Evolutionary conservation across 2,113 vertebrate species (phyloP).

Genomic region (Cairina moschata): DNA sequence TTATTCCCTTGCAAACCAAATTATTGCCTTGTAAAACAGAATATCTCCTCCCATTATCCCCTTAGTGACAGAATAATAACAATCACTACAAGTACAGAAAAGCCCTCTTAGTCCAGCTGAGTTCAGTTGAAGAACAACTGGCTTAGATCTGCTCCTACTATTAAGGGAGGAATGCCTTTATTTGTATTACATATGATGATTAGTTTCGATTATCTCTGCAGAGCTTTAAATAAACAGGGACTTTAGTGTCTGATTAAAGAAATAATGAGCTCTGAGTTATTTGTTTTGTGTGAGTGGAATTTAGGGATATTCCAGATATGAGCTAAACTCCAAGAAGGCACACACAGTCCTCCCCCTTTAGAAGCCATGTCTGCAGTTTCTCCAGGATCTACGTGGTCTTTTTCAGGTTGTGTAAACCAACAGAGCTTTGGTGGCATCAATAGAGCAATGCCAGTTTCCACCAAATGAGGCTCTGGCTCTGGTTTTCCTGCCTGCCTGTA

Average conservation of each 20-base stretch:
- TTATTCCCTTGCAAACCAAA: conserved; percentile 66
- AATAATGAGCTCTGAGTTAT: conserved; percentile 49
- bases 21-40: conserved; percentile 72
- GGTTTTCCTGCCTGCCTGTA: background rate
- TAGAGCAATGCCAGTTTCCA: background rate
- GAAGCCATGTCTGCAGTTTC: background rate
- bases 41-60: conserved; percentile 50
- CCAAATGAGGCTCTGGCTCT: background rate
- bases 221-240: conserved; percentile 55
- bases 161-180: conserved; percentile 54
- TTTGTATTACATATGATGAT: conserved; percentile 53
- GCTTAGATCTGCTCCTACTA: conserved; percentile 27
- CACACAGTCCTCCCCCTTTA: background rate
- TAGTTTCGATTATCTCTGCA: conserved; percentile 52
- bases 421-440: background rate
- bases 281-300: conserved; percentile 20
- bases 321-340: conserved; percentile 4
- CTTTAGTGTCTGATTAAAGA: conserved; percentile 48
- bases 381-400: background rate
- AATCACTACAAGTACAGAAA: conserved; percentile 16
- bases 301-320: conserved; percentile 26
- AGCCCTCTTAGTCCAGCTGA: conserved; percentile 6
- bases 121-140: conserved; percentile 55
- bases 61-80: conserved; percentile 39
- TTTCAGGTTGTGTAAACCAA: background rate